Evolutionary conservation across 53 echinoderm and acorn worm species (phyloP), one percentile per base, ranked within the genome.

Genomic region (Temnopleurus reevesii): DNA sequence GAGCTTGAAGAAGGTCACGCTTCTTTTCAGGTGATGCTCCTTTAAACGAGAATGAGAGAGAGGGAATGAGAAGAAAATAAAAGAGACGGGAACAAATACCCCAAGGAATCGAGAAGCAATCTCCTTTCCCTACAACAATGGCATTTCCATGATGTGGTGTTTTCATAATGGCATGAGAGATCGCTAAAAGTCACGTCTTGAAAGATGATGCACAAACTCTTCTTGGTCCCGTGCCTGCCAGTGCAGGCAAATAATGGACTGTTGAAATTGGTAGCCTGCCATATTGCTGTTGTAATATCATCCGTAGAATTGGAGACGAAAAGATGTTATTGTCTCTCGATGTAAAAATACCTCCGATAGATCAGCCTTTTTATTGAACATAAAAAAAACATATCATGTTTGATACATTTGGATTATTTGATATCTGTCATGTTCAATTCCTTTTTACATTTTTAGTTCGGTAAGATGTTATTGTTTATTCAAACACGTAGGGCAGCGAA

Each of bases 91-190:
- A 23, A 18, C 43, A n/a, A 18, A 21, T 71, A 71, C 71, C 71
- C 71, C 21, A 23, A 41, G 41, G n/a, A 71, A 71, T 4, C 8
- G 41, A 71, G 71, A 71, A 71, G 38, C 63, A 30, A 12, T 71
- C 71, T 71, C 41, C 21, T 23, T n/a, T 36, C 71, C 36, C n/a
- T 23, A 71, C 71, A 41, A 71, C 71, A 71, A 71, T 71, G 71
- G 34, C 71, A 71, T 71, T 41, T 71, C 41, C 71, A 71, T 71
- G 21, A 71, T 71, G 71, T 71, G 36, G 71, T 71, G 71, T 71
- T 71, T 71, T 71, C 71, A 71, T 71, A 71, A 71, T 71, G 71
- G 71, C 71, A 38, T 71, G 71, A 71, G 41, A 71, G 71, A 71
- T 71, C n/a, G 71, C 71, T 71, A 71, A 41, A 71, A 71, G 71